Conservation (phyloP, 1,140 invertebrate species). For the Ceratina japonica region DNA sequence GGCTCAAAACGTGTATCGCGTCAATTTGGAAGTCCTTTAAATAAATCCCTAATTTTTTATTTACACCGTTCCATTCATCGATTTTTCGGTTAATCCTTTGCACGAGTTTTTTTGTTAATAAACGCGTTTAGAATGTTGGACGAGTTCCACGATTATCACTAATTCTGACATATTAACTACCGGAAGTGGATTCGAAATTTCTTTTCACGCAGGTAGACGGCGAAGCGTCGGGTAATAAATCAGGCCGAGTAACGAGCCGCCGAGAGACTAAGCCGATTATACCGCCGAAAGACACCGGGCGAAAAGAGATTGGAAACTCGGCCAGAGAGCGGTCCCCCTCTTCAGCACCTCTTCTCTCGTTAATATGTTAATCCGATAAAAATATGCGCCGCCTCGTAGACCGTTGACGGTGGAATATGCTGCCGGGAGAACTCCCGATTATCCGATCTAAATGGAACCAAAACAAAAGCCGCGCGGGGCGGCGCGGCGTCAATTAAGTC, state of each 20-base stretch:
- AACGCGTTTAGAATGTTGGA: too few species aligned
- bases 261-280: conserved; percentile 58
- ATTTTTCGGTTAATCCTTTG: too few species aligned
- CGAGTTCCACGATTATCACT: too few species aligned
- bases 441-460: conserved; percentile 12
- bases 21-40: neutral
- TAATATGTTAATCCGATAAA: conserved; percentile 52
- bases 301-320: conserved; percentile 27
- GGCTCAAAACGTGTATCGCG: too few species aligned
- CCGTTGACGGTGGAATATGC: neutral
- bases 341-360: conserved; percentile 1
- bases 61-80: too few species aligned
- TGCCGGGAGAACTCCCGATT: neutral
- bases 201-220: neutral
- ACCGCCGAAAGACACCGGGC: conserved; percentile 45
- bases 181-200: too few species aligned
- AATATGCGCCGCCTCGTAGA: conserved; percentile 26
- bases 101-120: too few species aligned
- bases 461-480: neutral
- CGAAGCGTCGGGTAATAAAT: conserved; percentile 38
- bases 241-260: conserved; percentile 41
- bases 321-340: neutral
- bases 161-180: too few species aligned
- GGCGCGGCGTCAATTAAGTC: neutral
- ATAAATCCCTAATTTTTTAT: too few species aligned